A percentile compares a stretch with the other conserved stretches of the same genome.
phyloP scores from a whole-genome alignment of 2,888 invertebrate genomes.

The Rhorus exstirpatorius region DNA sequence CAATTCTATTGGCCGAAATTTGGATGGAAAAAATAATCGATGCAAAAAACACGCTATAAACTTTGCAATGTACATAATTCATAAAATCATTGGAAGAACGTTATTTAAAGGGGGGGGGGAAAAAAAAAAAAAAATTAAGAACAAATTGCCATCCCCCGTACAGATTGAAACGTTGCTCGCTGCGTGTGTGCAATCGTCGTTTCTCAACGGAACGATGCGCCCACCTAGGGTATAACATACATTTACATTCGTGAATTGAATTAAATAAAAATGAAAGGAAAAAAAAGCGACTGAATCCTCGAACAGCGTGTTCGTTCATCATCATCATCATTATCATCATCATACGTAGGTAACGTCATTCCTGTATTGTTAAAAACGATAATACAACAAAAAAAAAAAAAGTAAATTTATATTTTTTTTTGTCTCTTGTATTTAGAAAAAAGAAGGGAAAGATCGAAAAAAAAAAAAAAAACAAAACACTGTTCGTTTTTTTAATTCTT shows the following conservation, averaged over 20 bases:
- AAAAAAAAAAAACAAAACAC: conserved; percentile 32
- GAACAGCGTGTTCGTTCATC: conserved; percentile 74
- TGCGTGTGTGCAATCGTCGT: conserved; percentile 64
- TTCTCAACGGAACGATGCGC: conserved; percentile 77
- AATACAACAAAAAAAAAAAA: conserved; percentile 63
- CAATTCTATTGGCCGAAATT: too few relatives aligned
- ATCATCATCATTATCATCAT: too few relatives aligned
- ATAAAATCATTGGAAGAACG: conserved; percentile 48
- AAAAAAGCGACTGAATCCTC: conserved; percentile 71
- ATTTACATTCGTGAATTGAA: conserved; percentile 71
- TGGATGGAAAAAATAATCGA: too few relatives aligned
- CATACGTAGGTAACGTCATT: conserved; percentile 79
- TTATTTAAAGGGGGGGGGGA: not conserved
- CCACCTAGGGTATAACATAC: conserved; percentile 76
- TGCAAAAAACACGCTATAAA: conserved; percentile 30
- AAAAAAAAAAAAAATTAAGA: conserved; percentile 5
- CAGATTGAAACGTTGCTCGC: conserved; percentile 70
- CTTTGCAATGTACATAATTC: conserved; percentile 64
- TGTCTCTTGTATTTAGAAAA: conserved; percentile 78
- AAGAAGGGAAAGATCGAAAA: conserved; percentile 18
- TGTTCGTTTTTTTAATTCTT: too few relatives aligned
- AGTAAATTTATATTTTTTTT: conserved; percentile 75
- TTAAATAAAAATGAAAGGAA: conserved; percentile 24
- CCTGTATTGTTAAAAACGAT: conserved; percentile 77
- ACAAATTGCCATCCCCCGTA: conserved; percentile 15